Conservation (phyloP, 2,113 vertebrate genomes). For the Okapia johnstoni region DNA sequence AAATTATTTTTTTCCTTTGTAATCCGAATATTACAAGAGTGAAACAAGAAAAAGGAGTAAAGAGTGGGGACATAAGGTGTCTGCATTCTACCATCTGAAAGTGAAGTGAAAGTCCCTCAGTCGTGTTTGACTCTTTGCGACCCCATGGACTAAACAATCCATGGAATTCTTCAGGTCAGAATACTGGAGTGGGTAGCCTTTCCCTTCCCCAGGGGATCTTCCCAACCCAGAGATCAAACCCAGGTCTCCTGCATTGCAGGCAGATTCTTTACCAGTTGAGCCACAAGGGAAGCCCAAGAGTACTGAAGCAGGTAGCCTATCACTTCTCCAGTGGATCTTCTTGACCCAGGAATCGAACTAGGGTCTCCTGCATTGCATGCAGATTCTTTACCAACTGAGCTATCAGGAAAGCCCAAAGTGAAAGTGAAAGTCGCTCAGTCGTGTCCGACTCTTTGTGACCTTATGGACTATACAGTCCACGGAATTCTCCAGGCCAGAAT, state of each 20-base stretch:
- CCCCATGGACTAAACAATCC: background rate
- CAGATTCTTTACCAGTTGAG: background rate
- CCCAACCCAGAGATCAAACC: background rate
- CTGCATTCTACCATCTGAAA: background rate
- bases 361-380: background rate
- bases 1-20: background rate
- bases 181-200: background rate
- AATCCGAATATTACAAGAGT: background rate
- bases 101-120: background rate
- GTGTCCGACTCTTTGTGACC: background rate
- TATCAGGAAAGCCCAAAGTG: background rate
- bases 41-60: background rate
- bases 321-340: background rate
- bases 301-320: background rate
- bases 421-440: background rate
- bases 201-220: background rate
- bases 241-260: background rate
- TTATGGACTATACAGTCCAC: background rate
- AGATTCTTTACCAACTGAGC: background rate
- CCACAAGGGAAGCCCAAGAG: background rate
- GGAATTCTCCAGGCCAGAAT: background rate
- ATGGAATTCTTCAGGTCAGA: background rate
- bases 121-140: background rate
- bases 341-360: rapidly evolving
- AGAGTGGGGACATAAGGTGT: background rate